Evolutionary conservation across 2,113 vertebrate species (phyloP), one percentile per base, ranked within the genome.

Genomic region (Chaetodon trifascialis): DNA sequence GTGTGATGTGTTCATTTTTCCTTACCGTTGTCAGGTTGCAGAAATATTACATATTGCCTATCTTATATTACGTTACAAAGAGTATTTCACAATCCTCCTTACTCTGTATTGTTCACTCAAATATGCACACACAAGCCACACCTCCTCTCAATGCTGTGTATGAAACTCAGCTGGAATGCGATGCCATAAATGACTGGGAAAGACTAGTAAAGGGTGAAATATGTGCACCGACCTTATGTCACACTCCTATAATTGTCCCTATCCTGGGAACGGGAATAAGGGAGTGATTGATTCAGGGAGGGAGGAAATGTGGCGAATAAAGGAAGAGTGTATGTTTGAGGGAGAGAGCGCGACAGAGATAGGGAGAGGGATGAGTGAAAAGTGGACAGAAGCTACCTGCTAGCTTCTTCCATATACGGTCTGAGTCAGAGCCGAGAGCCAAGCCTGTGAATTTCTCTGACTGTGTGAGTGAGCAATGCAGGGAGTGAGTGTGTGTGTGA

Each of bases 361-460:
- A n/a, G 56, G 46, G 71, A 73, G 49, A 55, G 55, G 65, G 80
- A 46, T 85, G 72, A 82, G 66, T 73, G 68, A 81, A 63, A 82
- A 76, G 65, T 88, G 76, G 73, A 86, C 76, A 82, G 64, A 84
- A 79, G 86, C 79, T 91, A 91, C 89, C 79, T 91, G 92, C 86
- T 86, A 73, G 70, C 86, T 92, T 92, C 87, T 92, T 92, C 93
- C 93, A 90, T 93, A 93, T 94, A 93, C 73, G 91, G 92, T 88
- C 74, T 85, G 79, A 74, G 79, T 86, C 80, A 78, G 90, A 89
- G 82, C 74, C 17, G 34, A 82, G 83, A 91, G 87, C 87, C 89
- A 87, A 75, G 73, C 82, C 83, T 80, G 74, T 51, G 85, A 85
- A 71, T 82, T 94, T 89, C 81, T 84, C 85, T 91, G 86, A 85